A percentile compares a stretch with the other conserved stretches of the same genome.
Evolutionary conservation across 92 coral and sea anemone genomes (phyloP).

Genomic region (Epizoanthus illoricatus): DNA sequence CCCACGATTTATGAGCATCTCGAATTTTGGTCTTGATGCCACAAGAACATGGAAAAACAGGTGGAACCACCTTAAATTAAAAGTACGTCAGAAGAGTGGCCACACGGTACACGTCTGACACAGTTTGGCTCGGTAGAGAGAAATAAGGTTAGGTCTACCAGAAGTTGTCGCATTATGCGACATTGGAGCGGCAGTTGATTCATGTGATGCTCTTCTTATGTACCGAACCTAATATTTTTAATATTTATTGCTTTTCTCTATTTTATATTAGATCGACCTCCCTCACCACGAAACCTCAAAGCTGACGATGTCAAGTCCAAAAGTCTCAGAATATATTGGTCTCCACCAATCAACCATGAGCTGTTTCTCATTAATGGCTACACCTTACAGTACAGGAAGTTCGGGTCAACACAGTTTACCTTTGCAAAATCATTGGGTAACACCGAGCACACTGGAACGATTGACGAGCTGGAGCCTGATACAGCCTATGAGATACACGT

Average conservation of each 20-base stretch:
- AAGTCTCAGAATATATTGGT: conserved; percentile 2
- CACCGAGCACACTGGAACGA: neutral
- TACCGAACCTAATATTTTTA: too few relatives aligned
- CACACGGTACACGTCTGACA: too few relatives aligned
- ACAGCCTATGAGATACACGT: neutral
- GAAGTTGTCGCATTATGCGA: too few relatives aligned
- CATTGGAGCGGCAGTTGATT: too few relatives aligned
- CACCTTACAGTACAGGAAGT: neutral
- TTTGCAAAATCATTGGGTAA: neutral
- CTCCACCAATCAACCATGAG: neutral
- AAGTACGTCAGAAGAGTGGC: too few relatives aligned
- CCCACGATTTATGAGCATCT: too few relatives aligned
- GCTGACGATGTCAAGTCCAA: neutral
- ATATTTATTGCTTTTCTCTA: neutral
- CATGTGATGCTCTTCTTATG: too few relatives aligned
- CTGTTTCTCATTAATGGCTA: conserved; percentile 1
- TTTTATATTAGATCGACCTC: neutral
- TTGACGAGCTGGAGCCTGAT: neutral
- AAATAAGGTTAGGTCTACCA: too few relatives aligned
- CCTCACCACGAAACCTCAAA: conserved; percentile 1
- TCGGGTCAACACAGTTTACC: neutral
- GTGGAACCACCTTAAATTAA: too few relatives aligned
- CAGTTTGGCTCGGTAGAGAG: too few relatives aligned
- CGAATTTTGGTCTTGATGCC: too few relatives aligned
- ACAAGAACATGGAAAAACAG: too few relatives aligned